These are phyloP conservation scores for Chiroxiphia lanceolata DNA, from an alignment of 2,797 vertebrate genomes.

Conservation along the genomic window DNA sequence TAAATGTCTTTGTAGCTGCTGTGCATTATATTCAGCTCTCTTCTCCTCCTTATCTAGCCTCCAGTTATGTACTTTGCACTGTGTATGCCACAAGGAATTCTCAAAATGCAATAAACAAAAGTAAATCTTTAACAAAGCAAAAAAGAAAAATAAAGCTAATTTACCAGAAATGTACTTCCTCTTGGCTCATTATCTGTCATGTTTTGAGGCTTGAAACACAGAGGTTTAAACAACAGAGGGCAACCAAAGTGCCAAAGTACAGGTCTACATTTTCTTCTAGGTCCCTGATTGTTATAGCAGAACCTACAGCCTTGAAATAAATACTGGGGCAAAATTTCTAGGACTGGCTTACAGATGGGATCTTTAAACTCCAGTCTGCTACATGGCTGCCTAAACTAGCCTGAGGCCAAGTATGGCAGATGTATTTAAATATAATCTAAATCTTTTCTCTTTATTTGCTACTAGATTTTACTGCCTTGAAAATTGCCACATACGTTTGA, in stretches of 20 bases:
- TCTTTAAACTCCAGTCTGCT: neutral
- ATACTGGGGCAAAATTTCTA: neutral
- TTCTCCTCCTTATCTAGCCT: neutral
- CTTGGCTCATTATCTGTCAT: neutral
- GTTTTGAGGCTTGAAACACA: neutral
- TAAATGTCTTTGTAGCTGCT: neutral
- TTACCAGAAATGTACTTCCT: constrained; percentile 30
- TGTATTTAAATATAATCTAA: neutral
- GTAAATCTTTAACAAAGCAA: constrained; percentile 11
- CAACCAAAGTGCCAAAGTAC: neutral
- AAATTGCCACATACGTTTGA: neutral
- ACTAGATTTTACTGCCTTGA: neutral
- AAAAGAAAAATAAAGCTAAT: neutral
- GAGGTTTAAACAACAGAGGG: neutral
- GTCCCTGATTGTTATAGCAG: neutral
- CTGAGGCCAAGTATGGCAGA: neutral
- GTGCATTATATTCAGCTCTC: neutral
- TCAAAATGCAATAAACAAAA: neutral
- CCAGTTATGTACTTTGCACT: neutral
- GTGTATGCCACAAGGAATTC: neutral
- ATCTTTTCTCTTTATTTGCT: neutral
- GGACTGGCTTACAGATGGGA: neutral
- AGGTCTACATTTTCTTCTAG: neutral
- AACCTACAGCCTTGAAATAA: neutral
- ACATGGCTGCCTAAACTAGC: neutral